phyloP scores from a whole-genome alignment of 2,888 invertebrate species.

The Steinernema hermaphroditum region DNA sequence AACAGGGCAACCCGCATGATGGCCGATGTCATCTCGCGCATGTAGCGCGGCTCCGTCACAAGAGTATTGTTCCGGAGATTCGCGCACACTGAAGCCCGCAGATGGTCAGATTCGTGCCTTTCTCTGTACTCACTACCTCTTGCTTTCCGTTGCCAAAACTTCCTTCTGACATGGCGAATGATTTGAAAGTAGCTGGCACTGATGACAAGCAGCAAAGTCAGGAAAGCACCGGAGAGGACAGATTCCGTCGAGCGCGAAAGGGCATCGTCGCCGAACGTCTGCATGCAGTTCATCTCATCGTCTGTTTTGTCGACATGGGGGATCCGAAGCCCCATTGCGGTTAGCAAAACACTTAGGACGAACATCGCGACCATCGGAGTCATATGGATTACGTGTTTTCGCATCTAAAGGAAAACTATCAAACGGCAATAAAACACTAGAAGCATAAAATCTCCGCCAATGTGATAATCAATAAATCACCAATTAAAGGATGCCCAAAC shows the following conservation, averaged over 20 bases:
- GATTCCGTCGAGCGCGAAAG: constrained; percentile 31
- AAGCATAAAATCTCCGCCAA: no score
- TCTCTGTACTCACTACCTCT: constrained; percentile 46
- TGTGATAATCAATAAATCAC: no score
- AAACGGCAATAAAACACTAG: not conserved
- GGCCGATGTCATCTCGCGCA: constrained; percentile 64
- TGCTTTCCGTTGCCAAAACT: constrained; percentile 61
- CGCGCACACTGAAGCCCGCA: constrained; percentile 43
- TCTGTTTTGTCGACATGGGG: constrained; percentile 30
- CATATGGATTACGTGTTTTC: constrained; percentile 56
- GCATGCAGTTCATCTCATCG: constrained; percentile 49
- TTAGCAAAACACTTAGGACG: constrained; percentile 48
- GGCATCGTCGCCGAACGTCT: constrained; percentile 29
- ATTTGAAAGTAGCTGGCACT: constrained; percentile 62
- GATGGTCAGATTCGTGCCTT: not conserved
- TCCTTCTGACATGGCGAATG: constrained; percentile 60
- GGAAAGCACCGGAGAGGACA: constrained; percentile 48
- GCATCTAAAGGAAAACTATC: constrained; percentile 49
- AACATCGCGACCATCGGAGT: constrained; percentile 59
- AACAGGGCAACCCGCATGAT: constrained; percentile 64
- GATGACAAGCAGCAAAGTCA: constrained; percentile 52
- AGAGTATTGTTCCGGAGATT: constrained; percentile 46
- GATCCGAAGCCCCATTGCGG: constrained; percentile 51
- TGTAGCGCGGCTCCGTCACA: constrained; percentile 62
- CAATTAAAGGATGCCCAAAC: no score